Percentiles rank a stretch among this genome's conserved stretches.
Evolutionary conservation across 2,888 invertebrate genomes (phyloP).

Genomic region (Xestobium rufovillosum): DNA sequence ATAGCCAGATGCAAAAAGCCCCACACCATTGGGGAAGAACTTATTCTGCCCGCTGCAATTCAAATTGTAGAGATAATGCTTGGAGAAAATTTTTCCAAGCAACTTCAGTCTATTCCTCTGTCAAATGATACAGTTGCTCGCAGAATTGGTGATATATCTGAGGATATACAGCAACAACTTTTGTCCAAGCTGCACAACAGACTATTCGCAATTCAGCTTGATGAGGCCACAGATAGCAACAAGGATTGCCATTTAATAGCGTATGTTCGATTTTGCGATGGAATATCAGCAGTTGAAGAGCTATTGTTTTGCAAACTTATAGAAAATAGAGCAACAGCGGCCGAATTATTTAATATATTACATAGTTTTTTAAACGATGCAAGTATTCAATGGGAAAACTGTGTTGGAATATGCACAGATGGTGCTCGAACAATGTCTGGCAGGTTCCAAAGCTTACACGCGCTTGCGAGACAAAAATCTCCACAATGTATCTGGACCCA

Average conservation of each 20-base stretch:
- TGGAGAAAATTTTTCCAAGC: slow-evolving; percentile 5
- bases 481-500: too few species aligned
- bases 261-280: slow-evolving; percentile 18
- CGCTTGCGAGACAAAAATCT: too few species aligned
- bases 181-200: slow-evolving; percentile 12
- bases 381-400: slow-evolving; percentile 15
- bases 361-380: slow-evolving; percentile 7
- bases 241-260: slow-evolving; percentile 20
- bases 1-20: slow-evolving; percentile 18
- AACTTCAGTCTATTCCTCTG: too few species aligned
- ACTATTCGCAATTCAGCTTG: slow-evolving; percentile 17
- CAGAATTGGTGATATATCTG: slow-evolving; percentile 18
- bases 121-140: slow-evolving; percentile 17
- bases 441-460: slow-evolving; percentile 15
- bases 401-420: slow-evolving; percentile 8
- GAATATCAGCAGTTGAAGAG: slow-evolving; percentile 16
- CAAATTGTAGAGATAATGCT: slow-evolving; percentile 4
- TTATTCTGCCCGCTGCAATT: slow-evolving; percentile 6
- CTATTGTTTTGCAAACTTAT: slow-evolving; percentile 22
- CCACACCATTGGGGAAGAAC: slow-evolving; percentile 14
- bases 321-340: slow-evolving; percentile 13
- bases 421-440: slow-evolving; percentile 14
- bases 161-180: slow-evolving; percentile 20
- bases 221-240: slow-evolving; percentile 17
- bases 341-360: slow-evolving; percentile 18